These are phyloP conservation scores for Dilophus febrilis DNA, from an alignment of 2,888 invertebrate species.

Conservation along the genomic window DNA sequence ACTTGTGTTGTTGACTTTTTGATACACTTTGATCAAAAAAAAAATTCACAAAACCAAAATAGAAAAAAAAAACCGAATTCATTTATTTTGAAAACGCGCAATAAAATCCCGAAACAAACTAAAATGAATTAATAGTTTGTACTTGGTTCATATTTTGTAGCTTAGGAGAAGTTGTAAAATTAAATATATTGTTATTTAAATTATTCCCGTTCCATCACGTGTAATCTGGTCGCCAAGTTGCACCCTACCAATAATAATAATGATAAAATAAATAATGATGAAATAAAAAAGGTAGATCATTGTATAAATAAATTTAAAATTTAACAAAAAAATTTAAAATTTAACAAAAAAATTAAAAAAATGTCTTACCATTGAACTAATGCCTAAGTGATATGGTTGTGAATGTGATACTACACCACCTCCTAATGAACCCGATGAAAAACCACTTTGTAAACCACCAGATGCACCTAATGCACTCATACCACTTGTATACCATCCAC, in stretches of 20 bases:
- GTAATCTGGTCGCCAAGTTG: constrained; percentile 79
- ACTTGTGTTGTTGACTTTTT: too few species aligned
- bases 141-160: constrained; percentile 8
- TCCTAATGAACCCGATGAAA: constrained; percentile 39
- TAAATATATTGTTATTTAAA: constrained; percentile 31
- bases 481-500: constrained; percentile 43
- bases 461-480: constrained; percentile 39
- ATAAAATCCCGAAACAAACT: not conserved
- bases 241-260: constrained; percentile 42
- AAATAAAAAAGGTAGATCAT: too few species aligned
- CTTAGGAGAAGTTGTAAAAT: constrained; percentile 13
- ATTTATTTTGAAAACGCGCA: too few species aligned
- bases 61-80: too few species aligned
- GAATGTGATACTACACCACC: constrained; percentile 47
- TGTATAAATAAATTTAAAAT: too few species aligned
- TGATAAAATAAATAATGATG: too few species aligned
- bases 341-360: not conserved
- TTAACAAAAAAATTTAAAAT: not conserved
- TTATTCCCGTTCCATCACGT: constrained; percentile 57
- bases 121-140: constrained; percentile 9
- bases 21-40: too few species aligned
- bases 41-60: too few species aligned
- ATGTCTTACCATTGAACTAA: constrained; percentile 44
- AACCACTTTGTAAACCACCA: constrained; percentile 42
- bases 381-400: constrained; percentile 48